phyloP scores from a whole-genome alignment of 1,140 invertebrate species.

The Brachionus calyciflorus region DNA sequence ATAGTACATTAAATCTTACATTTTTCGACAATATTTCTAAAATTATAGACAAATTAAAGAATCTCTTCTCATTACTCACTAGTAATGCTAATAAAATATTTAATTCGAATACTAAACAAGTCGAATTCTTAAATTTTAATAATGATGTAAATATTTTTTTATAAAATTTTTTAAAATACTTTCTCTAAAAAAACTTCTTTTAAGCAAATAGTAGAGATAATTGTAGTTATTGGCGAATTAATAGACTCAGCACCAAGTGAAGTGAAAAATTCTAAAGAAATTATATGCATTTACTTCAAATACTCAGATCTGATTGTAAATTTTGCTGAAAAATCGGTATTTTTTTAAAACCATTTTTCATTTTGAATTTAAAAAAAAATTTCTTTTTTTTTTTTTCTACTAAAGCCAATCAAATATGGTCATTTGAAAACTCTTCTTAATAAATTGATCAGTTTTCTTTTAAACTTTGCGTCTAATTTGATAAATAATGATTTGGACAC shows the following conservation, averaged over 20 bases:
- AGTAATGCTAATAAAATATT: neutral
- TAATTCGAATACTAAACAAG: neutral
- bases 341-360: neutral
- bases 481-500: neutral
- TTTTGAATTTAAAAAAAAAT: neutral
- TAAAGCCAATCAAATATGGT: constrained; percentile 1
- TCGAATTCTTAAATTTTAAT: neutral
- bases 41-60: neutral
- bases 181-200: neutral
- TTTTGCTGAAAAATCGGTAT: constrained; percentile 20
- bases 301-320: neutral
- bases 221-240: neutral
- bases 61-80: neutral
- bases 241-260: neutral
- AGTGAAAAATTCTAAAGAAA: neutral
- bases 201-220: neutral
- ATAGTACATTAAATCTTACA: neutral
- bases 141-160: constrained; percentile 17
- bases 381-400: neutral
- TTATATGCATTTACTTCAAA: neutral
- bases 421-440: constrained; percentile 12
- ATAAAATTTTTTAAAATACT: neutral
- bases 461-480: neutral
- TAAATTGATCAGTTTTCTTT: neutral
- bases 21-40: neutral